Conservation (phyloP, 1,140 invertebrate species). For the Hypsibius dujardini region DNA sequence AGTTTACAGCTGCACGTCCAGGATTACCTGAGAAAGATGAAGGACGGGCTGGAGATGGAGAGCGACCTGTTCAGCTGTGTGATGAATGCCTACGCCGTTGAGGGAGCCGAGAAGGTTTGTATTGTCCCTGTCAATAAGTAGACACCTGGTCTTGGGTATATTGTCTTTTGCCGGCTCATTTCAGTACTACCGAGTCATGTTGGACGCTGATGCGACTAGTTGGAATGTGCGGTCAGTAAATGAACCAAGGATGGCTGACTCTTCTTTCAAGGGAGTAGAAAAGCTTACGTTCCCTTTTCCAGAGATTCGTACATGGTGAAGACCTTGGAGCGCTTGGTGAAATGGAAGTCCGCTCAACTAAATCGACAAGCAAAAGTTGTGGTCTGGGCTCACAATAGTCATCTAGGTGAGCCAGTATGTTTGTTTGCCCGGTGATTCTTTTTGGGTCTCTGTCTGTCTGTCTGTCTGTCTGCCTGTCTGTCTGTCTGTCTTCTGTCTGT, state of each 20-base stretch:
- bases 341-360: neutral
- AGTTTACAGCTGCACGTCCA: neutral
- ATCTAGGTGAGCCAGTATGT: neutral
- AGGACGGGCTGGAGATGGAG: conserved; percentile 8
- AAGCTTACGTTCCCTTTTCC: conserved; percentile 1
- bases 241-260: neutral
- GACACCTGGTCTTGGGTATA: no score
- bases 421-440: no score
- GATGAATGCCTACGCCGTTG: neutral
- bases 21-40: neutral
- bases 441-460: no score
- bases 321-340: neutral
- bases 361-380: neutral
- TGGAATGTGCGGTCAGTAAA: neutral
- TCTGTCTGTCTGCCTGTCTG: no score
- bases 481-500: no score
- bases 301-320: conserved; percentile 1
- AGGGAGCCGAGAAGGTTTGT: neutral
- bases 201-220: conserved; percentile 3
- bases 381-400: conserved; percentile 5
- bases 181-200: conserved; percentile 1
- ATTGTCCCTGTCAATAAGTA: neutral
- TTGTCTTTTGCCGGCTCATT: neutral
- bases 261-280: neutral
- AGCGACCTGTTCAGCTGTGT: neutral